Conservation (phyloP, 2,113 vertebrate species). For the Myanophis thanlyinensis region DNA sequence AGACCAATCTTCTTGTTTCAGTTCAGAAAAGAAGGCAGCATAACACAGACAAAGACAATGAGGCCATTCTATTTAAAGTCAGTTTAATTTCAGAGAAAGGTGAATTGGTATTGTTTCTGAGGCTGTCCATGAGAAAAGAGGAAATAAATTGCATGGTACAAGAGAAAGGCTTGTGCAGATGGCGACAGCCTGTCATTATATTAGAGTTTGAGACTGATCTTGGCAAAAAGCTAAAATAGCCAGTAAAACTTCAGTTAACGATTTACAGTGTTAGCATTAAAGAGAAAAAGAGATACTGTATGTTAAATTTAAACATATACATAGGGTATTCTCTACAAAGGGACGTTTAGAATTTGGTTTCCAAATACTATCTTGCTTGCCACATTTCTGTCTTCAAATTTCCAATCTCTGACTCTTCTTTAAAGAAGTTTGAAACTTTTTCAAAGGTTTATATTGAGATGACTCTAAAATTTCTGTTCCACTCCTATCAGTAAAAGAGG, state of each 20-base stretch:
- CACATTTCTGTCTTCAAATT: not conserved
- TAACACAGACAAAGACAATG: constrained; percentile 58
- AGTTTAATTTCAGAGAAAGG: constrained; percentile 50
- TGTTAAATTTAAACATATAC: constrained; percentile 18
- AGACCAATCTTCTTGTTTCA: constrained; percentile 49
- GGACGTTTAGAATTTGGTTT: not conserved
- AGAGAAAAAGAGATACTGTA: not conserved
- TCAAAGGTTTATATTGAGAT: not conserved
- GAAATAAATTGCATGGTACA: constrained; percentile 33
- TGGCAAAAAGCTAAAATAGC: constrained; percentile 14
- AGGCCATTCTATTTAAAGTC: constrained; percentile 46
- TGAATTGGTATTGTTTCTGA: constrained; percentile 34
- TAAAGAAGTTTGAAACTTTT: not conserved
- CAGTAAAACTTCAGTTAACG: constrained; percentile 9
- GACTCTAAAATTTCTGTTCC: not conserved
- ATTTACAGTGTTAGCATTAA: not conserved
- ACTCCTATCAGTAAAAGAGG: not conserved
- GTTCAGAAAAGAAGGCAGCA: constrained; percentile 48
- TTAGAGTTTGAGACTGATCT: constrained; percentile 43
- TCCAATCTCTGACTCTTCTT: not conserved
- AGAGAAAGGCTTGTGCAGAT: constrained; percentile 34
- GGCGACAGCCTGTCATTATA: constrained; percentile 41
- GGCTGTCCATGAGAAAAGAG: constrained; percentile 31
- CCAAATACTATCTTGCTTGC: not conserved
- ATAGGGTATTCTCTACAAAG: not conserved